Evolutionary conservation across 2,797 vertebrate species (phyloP), one percentile per base, ranked within the genome.

Genomic region (Scarus forsteni): DNA sequence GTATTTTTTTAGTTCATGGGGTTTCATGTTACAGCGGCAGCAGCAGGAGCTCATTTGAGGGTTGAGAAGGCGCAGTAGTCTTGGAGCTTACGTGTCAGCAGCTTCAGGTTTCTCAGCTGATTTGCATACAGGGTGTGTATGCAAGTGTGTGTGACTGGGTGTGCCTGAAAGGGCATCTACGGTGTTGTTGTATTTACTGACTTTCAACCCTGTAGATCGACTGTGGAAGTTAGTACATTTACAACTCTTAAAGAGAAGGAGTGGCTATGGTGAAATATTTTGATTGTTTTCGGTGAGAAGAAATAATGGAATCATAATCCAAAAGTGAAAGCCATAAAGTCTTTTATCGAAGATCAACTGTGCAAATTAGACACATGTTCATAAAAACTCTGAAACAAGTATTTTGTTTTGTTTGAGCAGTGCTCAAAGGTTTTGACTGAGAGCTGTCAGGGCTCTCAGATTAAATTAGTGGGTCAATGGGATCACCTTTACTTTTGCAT

Each of bases 31-130:
- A 27, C 27, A 45, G 45, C 12, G 42, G 2, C 3, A 27, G 40
- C 66, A 34, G 64, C 36, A 38, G 64, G 52, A 39, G 55, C 51
- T 58, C 9, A 45, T 49, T 42, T 38, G 45, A 68, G 56, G 50
- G 56, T 70, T 49, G 46, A 66, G 44, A 63, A 75, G n/a, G 53
- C 78, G 81, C 69, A 27, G 59, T 45, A 43, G 48, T 56, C 35
- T 36, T 9, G 9, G 51, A 56, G 59, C 40, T 16, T 44, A 12
- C 18, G 54, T 51, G 65, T 66, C 62, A 40, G 65, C 34, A 16
- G 73, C 60, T 58, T 85, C 75, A 82, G 78, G 81, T 85, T 87
- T 80, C 81, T 88, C 77, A 67, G 81, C 73, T 81, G 80, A 88
- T 84, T 77, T 85, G 85, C 81, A 80, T 57, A 70, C 14, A 70